These are phyloP conservation scores for Lepilemur septentrionalis DNA, from an alignment of 2,797 vertebrate species.

Conservation along the genomic window DNA sequence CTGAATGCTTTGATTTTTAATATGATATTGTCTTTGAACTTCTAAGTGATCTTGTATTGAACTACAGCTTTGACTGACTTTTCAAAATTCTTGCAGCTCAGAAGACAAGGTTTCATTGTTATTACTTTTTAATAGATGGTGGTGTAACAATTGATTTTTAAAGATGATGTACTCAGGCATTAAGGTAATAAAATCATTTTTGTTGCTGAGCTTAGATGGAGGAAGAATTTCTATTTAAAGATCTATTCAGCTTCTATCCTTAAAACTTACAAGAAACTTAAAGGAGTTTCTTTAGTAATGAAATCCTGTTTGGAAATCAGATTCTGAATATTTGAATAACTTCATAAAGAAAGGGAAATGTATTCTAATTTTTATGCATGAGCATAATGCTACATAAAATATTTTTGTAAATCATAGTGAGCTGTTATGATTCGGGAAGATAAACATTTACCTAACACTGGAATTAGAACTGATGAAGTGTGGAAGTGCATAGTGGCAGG, in stretches of 20 bases:
- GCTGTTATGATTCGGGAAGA: neutral
- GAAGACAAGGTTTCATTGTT: slow-evolving; percentile 39
- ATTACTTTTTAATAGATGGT: slow-evolving; percentile 37
- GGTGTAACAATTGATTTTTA: slow-evolving; percentile 44
- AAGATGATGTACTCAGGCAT: neutral
- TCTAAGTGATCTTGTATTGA: slow-evolving; percentile 20
- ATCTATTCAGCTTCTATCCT: neutral
- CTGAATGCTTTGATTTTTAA: slow-evolving; percentile 51
- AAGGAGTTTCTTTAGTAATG: neutral
- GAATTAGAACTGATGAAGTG: neutral
- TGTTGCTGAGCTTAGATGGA: slow-evolving; percentile 29
- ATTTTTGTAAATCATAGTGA: neutral
- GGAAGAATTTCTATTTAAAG: slow-evolving; percentile 41
- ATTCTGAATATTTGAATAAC: slow-evolving; percentile 19
- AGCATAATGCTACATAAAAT: neutral
- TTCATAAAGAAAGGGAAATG: slow-evolving; percentile 1
- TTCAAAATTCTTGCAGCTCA: slow-evolving; percentile 39
- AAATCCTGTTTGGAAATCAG: slow-evolving; percentile 33
- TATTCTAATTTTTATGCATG: neutral
- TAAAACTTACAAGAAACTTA: neutral
- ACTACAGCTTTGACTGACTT: slow-evolving; percentile 31
- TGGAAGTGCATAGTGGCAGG: neutral
- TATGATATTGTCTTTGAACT: slow-evolving; percentile 55
- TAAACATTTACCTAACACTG: neutral
- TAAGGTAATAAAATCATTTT: slow-evolving; percentile 16